Conservation (phyloP, 2,888 invertebrate species). For the Polyploca ridens region DNA sequence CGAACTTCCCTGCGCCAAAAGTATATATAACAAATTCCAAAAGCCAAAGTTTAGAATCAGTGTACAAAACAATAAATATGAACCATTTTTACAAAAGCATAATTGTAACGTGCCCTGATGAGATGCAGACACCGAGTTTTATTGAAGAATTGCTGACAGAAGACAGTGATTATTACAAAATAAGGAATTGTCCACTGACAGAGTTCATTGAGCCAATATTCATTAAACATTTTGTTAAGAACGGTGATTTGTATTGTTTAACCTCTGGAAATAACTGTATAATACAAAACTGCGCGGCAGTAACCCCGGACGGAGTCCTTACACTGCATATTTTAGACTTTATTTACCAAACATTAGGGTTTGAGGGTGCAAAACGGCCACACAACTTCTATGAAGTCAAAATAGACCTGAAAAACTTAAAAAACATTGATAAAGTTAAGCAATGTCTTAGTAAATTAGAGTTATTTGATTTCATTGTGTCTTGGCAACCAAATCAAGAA, state of each 20-base stretch:
- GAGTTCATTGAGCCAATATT: slow-evolving; percentile 64
- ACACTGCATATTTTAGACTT: slow-evolving; percentile 61
- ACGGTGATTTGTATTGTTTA: slow-evolving; percentile 64
- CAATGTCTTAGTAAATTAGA: slow-evolving; percentile 56
- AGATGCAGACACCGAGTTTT: slow-evolving; percentile 53
- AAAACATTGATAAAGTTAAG: slow-evolving; percentile 46
- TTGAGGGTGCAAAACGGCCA: slow-evolving; percentile 67
- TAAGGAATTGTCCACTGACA: slow-evolving; percentile 54
- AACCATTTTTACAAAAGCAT: slow-evolving; percentile 72
- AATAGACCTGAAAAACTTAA: slow-evolving; percentile 57
- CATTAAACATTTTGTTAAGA: slow-evolving; percentile 67
- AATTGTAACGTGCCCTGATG: slow-evolving; percentile 72
- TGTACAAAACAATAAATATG: slow-evolving; percentile 48
- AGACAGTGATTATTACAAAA: slow-evolving; percentile 70
- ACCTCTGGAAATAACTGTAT: slow-evolving; percentile 62
- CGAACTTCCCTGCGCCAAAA: slow-evolving; percentile 69
- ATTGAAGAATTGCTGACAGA: slow-evolving; percentile 59
- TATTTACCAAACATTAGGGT: slow-evolving; percentile 70
- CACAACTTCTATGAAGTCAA: slow-evolving; percentile 64
- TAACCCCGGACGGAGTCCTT: slow-evolving; percentile 68
- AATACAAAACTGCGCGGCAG: slow-evolving; percentile 63
- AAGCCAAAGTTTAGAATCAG: slow-evolving; percentile 45
- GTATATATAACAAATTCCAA: slow-evolving; percentile 48
- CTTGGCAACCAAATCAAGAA: slow-evolving; percentile 65
- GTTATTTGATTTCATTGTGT: slow-evolving; percentile 56